Conservation (phyloP, 30 jellyfish, hydroid and myxozoan species). For the Turritopsis dohrnii region DNA sequence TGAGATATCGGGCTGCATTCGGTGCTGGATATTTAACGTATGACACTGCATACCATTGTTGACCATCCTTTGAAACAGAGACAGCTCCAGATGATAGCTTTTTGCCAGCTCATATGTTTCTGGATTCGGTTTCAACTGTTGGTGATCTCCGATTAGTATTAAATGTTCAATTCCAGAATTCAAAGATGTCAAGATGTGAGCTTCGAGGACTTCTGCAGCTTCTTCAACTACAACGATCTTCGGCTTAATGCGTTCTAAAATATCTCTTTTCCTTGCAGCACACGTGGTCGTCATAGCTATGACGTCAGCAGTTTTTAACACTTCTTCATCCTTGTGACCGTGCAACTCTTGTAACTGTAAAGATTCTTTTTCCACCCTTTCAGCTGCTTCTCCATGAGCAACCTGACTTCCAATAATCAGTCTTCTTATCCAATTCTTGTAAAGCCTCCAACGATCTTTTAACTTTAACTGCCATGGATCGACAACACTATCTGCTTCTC, state of each 20-base stretch:
- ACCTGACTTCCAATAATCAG: slow-evolving; percentile 17
- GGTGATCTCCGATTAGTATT: no score
- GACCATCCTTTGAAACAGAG: slow-evolving; percentile 57
- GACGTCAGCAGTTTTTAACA: slow-evolving; percentile 33
- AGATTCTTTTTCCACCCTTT: slow-evolving; percentile 45
- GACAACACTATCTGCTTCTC: slow-evolving; percentile 35
- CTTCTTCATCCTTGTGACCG: slow-evolving; percentile 42
- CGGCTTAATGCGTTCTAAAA: slow-evolving; percentile 36
- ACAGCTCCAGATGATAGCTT: no score
- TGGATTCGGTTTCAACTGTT: no score
- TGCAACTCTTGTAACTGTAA: slow-evolving; percentile 33
- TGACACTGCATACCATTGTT: slow-evolving; percentile 63
- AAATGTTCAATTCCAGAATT: slow-evolving; percentile 42
- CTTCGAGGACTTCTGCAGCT: slow-evolving; percentile 89
- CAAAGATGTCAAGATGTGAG: slow-evolving; percentile 51
- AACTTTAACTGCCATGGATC: slow-evolving; percentile 41
- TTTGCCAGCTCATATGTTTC: no score
- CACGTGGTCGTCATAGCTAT: no score
- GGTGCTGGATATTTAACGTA: slow-evolving; percentile 47
- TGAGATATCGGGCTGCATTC: slow-evolving; percentile 78
- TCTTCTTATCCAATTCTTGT: no score
- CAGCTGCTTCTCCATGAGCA: background rate
- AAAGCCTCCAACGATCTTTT: slow-evolving; percentile 48
- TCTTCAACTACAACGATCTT: slow-evolving; percentile 53
- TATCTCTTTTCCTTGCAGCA: slow-evolving; percentile 48